Evolutionary conservation across 2,888 invertebrate species (phyloP).

Genomic region (Liopterus haemorrhoidalis): DNA sequence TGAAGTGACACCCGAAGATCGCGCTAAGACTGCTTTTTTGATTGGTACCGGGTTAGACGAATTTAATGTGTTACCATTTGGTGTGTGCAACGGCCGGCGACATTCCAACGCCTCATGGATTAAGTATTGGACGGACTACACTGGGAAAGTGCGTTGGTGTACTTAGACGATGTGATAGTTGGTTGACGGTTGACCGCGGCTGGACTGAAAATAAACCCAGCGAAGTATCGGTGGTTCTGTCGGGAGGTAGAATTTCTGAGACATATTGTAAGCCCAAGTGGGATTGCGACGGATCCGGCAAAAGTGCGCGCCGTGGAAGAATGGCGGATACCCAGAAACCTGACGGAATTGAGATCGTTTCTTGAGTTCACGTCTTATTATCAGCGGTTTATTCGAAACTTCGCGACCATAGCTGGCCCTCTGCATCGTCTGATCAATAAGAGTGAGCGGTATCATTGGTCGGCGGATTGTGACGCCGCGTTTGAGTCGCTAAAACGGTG

Average conservation of each 20-base stretch:
- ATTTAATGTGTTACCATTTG: constrained; percentile 11
- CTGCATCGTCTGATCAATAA: constrained; percentile 28
- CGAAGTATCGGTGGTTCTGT: constrained; percentile 27
- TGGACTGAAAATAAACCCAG: constrained; percentile 28
- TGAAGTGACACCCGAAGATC: constrained; percentile 3
- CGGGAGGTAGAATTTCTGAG: constrained; percentile 31
- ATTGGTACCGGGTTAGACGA: constrained; percentile 4
- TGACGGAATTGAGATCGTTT: constrained; percentile 28
- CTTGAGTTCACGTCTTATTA: constrained; percentile 35
- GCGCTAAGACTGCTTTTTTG: constrained; percentile 6
- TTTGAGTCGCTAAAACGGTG: too few species aligned
- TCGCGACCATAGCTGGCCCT: constrained; percentile 27
- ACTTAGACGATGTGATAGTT: constrained; percentile 13
- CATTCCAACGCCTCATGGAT: constrained; percentile 11
- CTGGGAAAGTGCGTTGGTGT: constrained; percentile 11
- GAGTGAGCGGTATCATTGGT: constrained; percentile 10
- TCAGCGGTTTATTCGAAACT: constrained; percentile 31
- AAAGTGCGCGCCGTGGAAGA: neutral
- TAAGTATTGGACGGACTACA: constrained; percentile 8
- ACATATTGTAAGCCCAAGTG: constrained; percentile 28
- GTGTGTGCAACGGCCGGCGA: constrained; percentile 14
- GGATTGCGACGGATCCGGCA: constrained; percentile 20
- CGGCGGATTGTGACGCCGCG: too few species aligned
- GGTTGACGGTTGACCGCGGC: too few species aligned
- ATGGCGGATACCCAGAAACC: constrained; percentile 24